Percentiles rank a stretch among this genome's conserved stretches.
Conservation (phyloP, 2,113 vertebrate species). For the Ameiurus melas region DNA sequence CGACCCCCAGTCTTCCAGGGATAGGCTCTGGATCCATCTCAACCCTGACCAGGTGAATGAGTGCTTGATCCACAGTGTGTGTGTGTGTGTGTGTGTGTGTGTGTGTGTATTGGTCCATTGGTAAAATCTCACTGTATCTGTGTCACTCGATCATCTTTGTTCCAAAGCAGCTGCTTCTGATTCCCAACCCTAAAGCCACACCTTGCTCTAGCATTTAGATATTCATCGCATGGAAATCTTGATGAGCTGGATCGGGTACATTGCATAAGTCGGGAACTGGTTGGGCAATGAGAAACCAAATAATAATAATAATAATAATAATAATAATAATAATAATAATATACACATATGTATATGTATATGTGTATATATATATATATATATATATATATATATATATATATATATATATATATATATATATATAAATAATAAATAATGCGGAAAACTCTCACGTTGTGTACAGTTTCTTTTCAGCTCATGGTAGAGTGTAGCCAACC, state of each 20-base stretch:
- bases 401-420: no score
- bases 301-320: no score
- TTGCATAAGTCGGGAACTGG: background rate
- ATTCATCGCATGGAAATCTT: background rate
- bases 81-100: background rate
- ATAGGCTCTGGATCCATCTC: background rate
- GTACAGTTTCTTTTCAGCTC: background rate
- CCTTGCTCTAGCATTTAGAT: conserved; percentile 19
- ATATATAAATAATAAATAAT: background rate
- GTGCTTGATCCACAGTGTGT: background rate
- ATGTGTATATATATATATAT: no score
- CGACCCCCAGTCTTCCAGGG: background rate
- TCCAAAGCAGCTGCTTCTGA: background rate
- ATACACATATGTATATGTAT: no score
- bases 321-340: no score
- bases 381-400: no score
- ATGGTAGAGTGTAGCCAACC: background rate
- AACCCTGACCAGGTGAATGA: background rate
- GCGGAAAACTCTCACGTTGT: background rate
- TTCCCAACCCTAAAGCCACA: conserved; percentile 11
- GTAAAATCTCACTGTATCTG: background rate
- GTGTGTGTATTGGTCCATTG: no score
- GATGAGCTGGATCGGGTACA: conserved; percentile 7
- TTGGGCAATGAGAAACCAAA: background rate
- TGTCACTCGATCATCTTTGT: background rate